Evolutionary conservation across 2,888 invertebrate species (phyloP).

Genomic region (Asteroscopus sphinx): DNA sequence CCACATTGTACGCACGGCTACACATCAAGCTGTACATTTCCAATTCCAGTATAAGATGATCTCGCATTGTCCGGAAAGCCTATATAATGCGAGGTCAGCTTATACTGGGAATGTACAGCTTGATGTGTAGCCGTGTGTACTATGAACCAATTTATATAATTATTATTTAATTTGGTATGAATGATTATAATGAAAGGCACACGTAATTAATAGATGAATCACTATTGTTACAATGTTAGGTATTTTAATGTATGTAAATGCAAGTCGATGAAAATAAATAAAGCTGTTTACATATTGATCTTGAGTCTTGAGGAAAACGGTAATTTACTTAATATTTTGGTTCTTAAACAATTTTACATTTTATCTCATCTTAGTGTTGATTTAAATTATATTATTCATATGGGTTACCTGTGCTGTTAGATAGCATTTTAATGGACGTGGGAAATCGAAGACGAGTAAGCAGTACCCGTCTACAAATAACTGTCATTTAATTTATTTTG

Average conservation of each 20-base stretch:
- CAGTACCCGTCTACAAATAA: conserved; percentile 52
- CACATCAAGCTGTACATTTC: too few relatives aligned
- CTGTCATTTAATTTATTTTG: conserved; percentile 61
- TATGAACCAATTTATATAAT: too few relatives aligned
- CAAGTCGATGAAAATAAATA: conserved; percentile 51
- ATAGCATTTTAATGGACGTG: conserved; percentile 41
- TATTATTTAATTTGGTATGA: too few relatives aligned
- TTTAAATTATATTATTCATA: conserved; percentile 10
- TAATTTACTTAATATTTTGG: conserved; percentile 36
- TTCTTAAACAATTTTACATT: conserved; percentile 36
- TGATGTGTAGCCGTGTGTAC: too few relatives aligned
- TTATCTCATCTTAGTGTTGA: conserved; percentile 16
- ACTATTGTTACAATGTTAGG: conserved; percentile 20
- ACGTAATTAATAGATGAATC: conserved; percentile 26
- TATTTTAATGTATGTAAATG: conserved; percentile 46
- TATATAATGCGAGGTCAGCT: too few relatives aligned
- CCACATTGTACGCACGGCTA: background rate
- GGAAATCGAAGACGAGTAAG: conserved; percentile 39
- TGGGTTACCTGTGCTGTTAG: conserved; percentile 11
- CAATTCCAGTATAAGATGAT: too few relatives aligned
- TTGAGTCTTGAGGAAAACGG: conserved; percentile 53
- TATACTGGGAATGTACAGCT: too few relatives aligned
- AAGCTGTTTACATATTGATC: conserved; percentile 49
- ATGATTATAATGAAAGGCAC: conserved; percentile 10
- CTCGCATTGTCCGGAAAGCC: too few relatives aligned